Conservation (phyloP, 2,797 vertebrate species). For the Eulemur rubriventer region DNA sequence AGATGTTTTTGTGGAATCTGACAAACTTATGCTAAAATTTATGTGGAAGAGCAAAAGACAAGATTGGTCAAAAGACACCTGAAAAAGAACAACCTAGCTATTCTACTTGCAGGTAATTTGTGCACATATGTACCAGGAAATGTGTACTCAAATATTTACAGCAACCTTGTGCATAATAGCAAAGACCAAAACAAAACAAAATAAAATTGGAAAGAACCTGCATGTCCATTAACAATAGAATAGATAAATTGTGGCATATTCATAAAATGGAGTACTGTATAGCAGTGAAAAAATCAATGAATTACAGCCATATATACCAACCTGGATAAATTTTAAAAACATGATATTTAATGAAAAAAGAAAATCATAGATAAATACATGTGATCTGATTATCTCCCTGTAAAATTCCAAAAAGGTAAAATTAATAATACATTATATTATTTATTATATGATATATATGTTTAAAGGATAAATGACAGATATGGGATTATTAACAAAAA, state of each 20-base stretch:
- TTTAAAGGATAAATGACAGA: background rate
- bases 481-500: background rate
- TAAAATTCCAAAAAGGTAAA: background rate
- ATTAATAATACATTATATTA: background rate
- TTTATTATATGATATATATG: background rate
- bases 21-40: background rate
- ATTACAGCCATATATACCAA: background rate
- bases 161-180: background rate
- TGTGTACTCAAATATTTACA: background rate
- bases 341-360: background rate
- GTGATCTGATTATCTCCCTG: background rate
- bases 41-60: background rate
- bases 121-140: background rate
- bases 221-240: background rate
- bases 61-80: background rate
- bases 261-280: background rate
- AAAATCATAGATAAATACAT: background rate
- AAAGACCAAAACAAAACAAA: background rate
- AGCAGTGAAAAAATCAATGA: background rate
- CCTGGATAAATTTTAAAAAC: background rate
- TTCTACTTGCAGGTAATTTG: background rate
- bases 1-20: background rate
- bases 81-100: background rate
- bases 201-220: background rate
- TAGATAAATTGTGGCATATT: background rate